phyloP scores from a whole-genome alignment of 1,140 invertebrate species.

The Lanistes nyassanus region DNA sequence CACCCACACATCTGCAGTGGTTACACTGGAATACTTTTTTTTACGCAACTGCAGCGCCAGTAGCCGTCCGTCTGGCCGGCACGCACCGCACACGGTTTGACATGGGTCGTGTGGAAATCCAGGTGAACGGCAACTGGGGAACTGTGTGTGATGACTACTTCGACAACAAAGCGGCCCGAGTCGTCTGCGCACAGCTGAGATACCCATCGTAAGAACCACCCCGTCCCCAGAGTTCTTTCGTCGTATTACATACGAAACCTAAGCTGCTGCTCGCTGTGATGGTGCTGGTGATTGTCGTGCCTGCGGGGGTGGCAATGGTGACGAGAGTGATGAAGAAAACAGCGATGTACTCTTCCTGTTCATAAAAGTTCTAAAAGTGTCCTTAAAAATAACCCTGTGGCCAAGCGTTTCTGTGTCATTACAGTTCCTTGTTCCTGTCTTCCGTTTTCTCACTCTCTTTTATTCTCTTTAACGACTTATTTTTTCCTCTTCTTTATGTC shows the following conservation, averaged over 20 bases:
- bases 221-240: background rate
- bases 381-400: too few relatives aligned
- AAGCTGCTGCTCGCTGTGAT: too few relatives aligned
- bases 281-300: too few relatives aligned
- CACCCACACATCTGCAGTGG: too few relatives aligned
- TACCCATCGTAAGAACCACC: conserved; percentile 3
- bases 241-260: background rate
- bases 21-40: too few relatives aligned
- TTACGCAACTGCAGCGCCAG: background rate
- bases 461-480: too few relatives aligned
- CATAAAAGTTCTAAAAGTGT: too few relatives aligned
- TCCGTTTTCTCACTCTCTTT: background rate
- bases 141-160: conserved; percentile 82
- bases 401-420: too few relatives aligned
- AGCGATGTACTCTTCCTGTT: too few relatives aligned
- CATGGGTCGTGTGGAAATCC: conserved; percentile 78
- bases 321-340: too few relatives aligned
- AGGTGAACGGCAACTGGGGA: conserved; percentile 75
- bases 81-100: conserved; percentile 42
- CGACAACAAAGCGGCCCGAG: conserved; percentile 74
- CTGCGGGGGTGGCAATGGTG: too few relatives aligned
- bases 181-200: conserved; percentile 70
- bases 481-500: background rate
- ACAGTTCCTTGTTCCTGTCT: too few relatives aligned
- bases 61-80: conserved; percentile 14